phyloP scores from a whole-genome alignment of 1,140 invertebrate genomes.

The Ylistrum balloti region DNA sequence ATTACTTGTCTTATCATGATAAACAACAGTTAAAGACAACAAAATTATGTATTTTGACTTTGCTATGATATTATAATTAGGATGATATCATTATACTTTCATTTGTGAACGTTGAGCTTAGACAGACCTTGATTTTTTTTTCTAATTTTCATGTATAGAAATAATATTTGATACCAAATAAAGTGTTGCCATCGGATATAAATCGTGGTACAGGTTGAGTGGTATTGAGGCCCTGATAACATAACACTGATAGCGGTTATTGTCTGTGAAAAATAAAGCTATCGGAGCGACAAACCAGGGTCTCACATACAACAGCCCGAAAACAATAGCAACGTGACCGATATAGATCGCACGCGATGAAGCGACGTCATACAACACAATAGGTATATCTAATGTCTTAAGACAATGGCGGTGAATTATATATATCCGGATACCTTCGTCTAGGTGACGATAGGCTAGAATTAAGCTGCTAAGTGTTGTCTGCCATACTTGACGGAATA shows the following conservation, averaged over 20 bases:
- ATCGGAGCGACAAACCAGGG: not conserved
- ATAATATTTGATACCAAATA: too few relatives aligned
- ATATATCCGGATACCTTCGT: conserved; percentile 3
- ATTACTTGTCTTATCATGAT: too few relatives aligned
- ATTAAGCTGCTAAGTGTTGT: not conserved
- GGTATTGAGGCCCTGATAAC: not conserved
- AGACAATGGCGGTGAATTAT: not conserved
- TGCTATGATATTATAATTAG: too few relatives aligned
- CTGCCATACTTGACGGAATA: not conserved
- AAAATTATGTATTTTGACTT: too few relatives aligned
- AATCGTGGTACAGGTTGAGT: not conserved
- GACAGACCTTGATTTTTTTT: too few relatives aligned
- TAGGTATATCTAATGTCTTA: not conserved
- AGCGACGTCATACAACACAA: not conserved
- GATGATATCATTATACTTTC: too few relatives aligned
- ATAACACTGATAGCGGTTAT: not conserved
- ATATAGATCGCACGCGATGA: not conserved
- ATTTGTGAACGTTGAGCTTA: too few relatives aligned
- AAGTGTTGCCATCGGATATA: not conserved
- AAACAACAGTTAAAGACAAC: too few relatives aligned
- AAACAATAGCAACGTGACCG: not conserved
- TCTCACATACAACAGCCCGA: not conserved
- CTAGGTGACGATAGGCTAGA: not conserved
- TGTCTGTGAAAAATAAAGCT: not conserved
- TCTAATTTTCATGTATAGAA: too few relatives aligned